Evolutionary conservation across 2,888 invertebrate species (phyloP).

Genomic region (Mesoligia furuncula): DNA sequence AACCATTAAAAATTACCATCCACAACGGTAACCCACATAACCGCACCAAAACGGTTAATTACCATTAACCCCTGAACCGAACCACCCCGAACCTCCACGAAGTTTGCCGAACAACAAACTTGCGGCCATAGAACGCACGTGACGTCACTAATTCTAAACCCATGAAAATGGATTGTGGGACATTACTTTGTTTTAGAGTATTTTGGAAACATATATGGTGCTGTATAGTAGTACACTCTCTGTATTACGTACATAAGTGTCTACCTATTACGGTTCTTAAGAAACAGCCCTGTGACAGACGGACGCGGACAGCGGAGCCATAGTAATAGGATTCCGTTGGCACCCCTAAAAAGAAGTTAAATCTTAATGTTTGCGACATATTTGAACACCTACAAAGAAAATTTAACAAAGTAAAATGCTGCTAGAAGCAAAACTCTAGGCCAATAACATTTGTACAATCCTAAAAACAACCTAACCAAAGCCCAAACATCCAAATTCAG

Average conservation of each 20-base stretch:
- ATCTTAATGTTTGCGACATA: neutral
- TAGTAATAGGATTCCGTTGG: neutral
- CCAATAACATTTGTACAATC: neutral
- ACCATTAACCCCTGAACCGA: slow-evolving; percentile 74
- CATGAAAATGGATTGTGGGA: slow-evolving; percentile 53
- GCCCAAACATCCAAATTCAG: slow-evolving; percentile 33
- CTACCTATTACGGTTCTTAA: neutral
- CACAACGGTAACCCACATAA: slow-evolving; percentile 48
- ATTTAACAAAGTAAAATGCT: neutral
- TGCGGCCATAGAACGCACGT: slow-evolving; percentile 75
- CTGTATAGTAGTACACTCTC: neutral
- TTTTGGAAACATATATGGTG: slow-evolving; percentile 9
- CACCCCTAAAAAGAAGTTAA: neutral
- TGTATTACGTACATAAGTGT: neutral
- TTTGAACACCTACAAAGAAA: neutral
- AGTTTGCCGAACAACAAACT: slow-evolving; percentile 69
- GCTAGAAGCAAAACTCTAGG: neutral
- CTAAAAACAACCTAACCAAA: slow-evolving; percentile 11
- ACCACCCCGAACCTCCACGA: slow-evolving; percentile 51
- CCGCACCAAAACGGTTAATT: slow-evolving; percentile 72
- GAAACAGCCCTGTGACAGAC: neutral
- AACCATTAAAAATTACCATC: slow-evolving; percentile 22
- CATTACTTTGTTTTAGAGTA: slow-evolving; percentile 27
- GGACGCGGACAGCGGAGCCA: neutral
- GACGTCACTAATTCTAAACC: slow-evolving; percentile 64